phyloP scores from a whole-genome alignment of 2,797 vertebrate genomes.

The Sebastes trivittatus region DNA sequence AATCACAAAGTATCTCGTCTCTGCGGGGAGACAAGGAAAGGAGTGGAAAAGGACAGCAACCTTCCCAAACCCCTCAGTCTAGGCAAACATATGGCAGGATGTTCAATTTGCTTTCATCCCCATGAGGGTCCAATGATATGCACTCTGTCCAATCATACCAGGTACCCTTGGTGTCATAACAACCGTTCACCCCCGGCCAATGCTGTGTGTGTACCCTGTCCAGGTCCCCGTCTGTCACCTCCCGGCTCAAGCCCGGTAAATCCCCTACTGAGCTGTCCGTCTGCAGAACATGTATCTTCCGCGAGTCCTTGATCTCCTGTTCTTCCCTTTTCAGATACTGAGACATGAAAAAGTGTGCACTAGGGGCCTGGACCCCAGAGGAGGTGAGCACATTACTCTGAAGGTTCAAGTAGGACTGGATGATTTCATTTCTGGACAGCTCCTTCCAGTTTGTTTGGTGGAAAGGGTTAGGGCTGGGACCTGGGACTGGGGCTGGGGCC shows the following conservation, averaged over 20 bases:
- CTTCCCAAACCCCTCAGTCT: constrained; percentile 92
- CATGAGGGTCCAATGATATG: constrained; percentile 97
- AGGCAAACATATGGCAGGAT: constrained; percentile 99
- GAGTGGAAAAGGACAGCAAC: constrained; percentile 74
- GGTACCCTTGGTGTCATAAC: constrained; percentile 94
- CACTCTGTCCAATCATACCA: constrained; percentile 99
- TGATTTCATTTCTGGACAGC: constrained; percentile 95
- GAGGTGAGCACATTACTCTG: constrained; percentile 98
- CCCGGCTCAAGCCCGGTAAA: constrained; percentile 89
- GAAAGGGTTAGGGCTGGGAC: constrained; percentile 89
- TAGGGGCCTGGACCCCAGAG: constrained; percentile 93
- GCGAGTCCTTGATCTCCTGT: constrained; percentile 85
- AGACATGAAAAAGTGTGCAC: constrained; percentile 98
- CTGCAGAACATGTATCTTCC: constrained; percentile 90
- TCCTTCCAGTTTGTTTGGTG: constrained; percentile 99
- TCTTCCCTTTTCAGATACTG: constrained; percentile 98
- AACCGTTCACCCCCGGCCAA: constrained; percentile 97
- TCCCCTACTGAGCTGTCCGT: constrained; percentile 81
- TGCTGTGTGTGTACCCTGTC: constrained; percentile 87
- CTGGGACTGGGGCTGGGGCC: constrained; percentile 72
- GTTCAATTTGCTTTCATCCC: constrained; percentile 95
- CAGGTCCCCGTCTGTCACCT: constrained; percentile 87
- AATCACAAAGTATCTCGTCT: constrained; percentile 73
- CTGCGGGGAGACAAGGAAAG: constrained; percentile 51
- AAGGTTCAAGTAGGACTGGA: constrained; percentile 97